A percentile compares a stretch with the other conserved stretches of the same genome.
phyloP scores from a whole-genome alignment of 2,113 vertebrate species.

The Myrmecobius fasciatus region DNA sequence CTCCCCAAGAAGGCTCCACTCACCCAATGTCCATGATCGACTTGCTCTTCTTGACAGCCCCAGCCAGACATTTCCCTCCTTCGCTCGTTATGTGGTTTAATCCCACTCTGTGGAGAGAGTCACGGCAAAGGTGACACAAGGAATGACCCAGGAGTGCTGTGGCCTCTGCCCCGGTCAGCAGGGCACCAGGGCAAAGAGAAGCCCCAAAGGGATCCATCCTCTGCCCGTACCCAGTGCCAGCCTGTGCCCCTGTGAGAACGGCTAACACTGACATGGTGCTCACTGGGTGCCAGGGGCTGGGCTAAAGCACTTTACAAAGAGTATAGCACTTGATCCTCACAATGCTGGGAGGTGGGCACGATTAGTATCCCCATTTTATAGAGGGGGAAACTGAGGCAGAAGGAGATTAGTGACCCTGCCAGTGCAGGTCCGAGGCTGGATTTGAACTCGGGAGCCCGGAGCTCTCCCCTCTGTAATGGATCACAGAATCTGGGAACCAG shows the following conservation, averaged over 20 bases:
- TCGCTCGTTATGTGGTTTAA: slow-evolving; percentile 91
- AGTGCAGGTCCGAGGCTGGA: neutral
- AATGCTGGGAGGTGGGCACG: too few species aligned
- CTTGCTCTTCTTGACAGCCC: slow-evolving; percentile 90
- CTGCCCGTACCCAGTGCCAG: too few species aligned
- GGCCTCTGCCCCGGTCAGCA: neutral
- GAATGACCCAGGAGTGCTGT: neutral
- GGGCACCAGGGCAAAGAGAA: neutral
- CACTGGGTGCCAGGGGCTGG: too few species aligned
- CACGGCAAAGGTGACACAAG: fast-evolving
- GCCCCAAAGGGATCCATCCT: fast-evolving
- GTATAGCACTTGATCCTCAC: neutral
- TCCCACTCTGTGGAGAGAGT: slow-evolving; percentile 88
- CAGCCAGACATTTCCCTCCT: slow-evolving; percentile 90
- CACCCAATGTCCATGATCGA: slow-evolving; percentile 94
- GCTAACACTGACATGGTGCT: too few species aligned
- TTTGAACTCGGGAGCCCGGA: neutral
- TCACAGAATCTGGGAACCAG: too few species aligned
- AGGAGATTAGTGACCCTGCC: neutral
- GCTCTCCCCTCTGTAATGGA: too few species aligned
- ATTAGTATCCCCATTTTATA: neutral
- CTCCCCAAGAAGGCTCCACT: slow-evolving; percentile 58
- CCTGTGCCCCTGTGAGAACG: too few species aligned
- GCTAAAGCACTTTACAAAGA: neutral
- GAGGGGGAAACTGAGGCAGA: neutral